Evolutionary conservation across 2,113 vertebrate genomes (phyloP).

Genomic region (Forbesichthys agassizii): DNA sequence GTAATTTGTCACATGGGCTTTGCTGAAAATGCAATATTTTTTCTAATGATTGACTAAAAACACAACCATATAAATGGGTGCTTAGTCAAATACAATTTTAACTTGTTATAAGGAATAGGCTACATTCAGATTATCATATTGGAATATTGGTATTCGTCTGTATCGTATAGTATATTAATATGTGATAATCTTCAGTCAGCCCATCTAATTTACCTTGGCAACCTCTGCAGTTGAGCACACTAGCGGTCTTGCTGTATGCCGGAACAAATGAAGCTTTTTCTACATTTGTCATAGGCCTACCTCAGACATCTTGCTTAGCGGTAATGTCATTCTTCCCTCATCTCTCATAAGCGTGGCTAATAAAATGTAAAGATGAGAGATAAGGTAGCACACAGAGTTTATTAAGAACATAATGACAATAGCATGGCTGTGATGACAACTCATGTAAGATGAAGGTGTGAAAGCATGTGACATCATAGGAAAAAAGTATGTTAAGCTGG

Average conservation of each 20-base stretch:
- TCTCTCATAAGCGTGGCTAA: slow-evolving; percentile 66
- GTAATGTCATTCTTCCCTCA: slow-evolving; percentile 50
- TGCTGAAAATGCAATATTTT: not conserved
- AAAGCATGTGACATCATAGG: slow-evolving; percentile 60
- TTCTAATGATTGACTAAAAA: not conserved
- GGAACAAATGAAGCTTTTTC: slow-evolving; percentile 42
- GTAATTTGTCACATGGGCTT: not conserved
- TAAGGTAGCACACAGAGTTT: slow-evolving; percentile 58
- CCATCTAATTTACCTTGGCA: slow-evolving; percentile 11
- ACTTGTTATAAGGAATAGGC: not conserved
- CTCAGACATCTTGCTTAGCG: slow-evolving; percentile 58
- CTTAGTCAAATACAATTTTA: not conserved
- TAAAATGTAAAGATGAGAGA: slow-evolving; percentile 74
- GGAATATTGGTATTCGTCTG: not conserved
- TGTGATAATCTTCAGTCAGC: slow-evolving; percentile 1
- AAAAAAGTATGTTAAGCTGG: slow-evolving; percentile 41
- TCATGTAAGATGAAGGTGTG: slow-evolving; percentile 38
- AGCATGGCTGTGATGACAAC: slow-evolving; percentile 52
- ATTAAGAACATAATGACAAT: slow-evolving; percentile 66
- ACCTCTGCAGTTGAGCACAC: slow-evolving; percentile 29
- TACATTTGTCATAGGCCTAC: slow-evolving; percentile 53
- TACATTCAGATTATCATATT: not conserved
- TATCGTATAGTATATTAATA: too few relatives aligned
- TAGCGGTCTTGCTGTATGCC: slow-evolving; percentile 23
- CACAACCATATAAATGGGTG: not conserved